phyloP scores from a whole-genome alignment of 53 echinoderm and acorn worm genomes.

The Paelopatides confundens region DNA sequence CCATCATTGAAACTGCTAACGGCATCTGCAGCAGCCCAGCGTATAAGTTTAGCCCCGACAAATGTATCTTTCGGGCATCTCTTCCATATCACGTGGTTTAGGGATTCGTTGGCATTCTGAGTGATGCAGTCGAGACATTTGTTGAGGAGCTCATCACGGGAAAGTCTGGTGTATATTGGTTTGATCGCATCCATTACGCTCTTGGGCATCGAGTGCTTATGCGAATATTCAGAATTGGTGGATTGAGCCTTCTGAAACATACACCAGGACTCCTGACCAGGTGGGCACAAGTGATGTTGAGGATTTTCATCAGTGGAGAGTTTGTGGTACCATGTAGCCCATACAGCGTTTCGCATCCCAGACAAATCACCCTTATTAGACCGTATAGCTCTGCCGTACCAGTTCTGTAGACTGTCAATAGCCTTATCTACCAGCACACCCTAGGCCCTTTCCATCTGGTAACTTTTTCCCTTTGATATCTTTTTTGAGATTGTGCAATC shows the following conservation, averaged over 20 bases:
- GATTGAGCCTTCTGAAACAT: too few species aligned
- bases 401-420: neutral
- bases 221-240: neutral
- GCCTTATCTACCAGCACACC: neutral
- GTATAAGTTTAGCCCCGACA: constrained; percentile 9
- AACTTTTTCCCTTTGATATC: neutral
- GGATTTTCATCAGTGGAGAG: neutral
- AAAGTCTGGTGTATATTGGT: neutral
- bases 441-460: neutral
- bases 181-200: constrained; percentile 17
- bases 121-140: constrained; percentile 26
- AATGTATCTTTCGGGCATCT: constrained; percentile 7
- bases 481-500: neutral
- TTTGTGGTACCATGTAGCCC: neutral
- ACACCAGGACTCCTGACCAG: neutral
- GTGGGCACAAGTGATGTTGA: neutral
- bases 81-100: too few species aligned
- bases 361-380: neutral
- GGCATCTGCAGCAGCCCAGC: too few species aligned
- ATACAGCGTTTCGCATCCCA: neutral
- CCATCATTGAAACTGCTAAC: neutral
- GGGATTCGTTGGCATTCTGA: constrained; percentile 7
- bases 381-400: neutral
- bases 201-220: too few species aligned
- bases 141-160: neutral